Evolutionary conservation across 2,888 invertebrate species (phyloP), one percentile per base, ranked within the genome.

Genomic region (Lutraria lutraria): DNA sequence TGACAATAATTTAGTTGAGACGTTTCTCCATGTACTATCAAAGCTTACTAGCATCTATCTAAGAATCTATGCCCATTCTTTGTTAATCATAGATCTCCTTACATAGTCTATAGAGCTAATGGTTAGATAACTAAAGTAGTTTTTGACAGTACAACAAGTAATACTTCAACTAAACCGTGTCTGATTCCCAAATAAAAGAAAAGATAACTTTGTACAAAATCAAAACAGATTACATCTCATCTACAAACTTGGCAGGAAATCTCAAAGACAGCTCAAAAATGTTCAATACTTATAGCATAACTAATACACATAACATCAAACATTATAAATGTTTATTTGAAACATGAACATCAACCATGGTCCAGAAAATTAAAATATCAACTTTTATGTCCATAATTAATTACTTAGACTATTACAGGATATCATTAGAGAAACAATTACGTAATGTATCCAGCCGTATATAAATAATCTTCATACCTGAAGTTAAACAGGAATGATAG

Each of bases 251-350:
- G 76, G 76, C 76, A 76, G 76, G 76, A 76, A 34, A 34, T 76
- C 29, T 76, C 76, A 31, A 76, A 76, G 34, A 76, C 76, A 76
- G 76, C 76, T 76, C 76, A 76, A 76, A 43, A 76, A 76, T 76
- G 34, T 76, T 16, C 16, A 76, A 16, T 31, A 76, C 34, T 34
- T 6, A 76, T 12, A 34, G 31, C 19, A 16, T 76, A 43, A 43
- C 43, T 43, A 43, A 43, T 43, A 43, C 8, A 43, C 43, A 43
- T 31, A 34, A 16, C 76, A 76, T 68, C 63, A 10, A n/a, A 8
- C 8, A 43, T 43, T 8, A 43, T 12, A 13, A n/a, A 68, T 76
- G 31, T 43, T 76, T 13, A 31, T 34, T 31, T 19, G 76, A 76
- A 76, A 76, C 76, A 31, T 76, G 19, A n/a, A 76, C 34, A 76